Conservation (phyloP, 2,888 invertebrate genomes). For the Cheilosia vernalis region DNA sequence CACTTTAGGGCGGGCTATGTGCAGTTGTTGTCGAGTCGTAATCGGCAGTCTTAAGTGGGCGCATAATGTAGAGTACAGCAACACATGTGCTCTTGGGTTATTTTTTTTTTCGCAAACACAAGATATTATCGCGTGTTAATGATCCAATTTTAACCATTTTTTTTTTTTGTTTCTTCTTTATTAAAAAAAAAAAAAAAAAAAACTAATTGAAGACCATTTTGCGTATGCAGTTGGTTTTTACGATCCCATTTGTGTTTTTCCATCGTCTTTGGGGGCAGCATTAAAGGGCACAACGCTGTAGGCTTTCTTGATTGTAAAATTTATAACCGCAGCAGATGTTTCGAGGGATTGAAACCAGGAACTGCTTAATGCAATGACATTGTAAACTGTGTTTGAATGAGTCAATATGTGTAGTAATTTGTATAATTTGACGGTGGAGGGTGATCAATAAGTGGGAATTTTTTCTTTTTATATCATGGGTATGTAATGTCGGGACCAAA, state of each 20-base stretch:
- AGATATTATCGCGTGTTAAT: constrained; percentile 56
- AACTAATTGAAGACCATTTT: constrained; percentile 21
- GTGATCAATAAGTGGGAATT: too few species aligned
- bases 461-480: too few species aligned
- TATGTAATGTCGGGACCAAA: too few species aligned
- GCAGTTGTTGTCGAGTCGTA: background rate
- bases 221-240: constrained; percentile 7
- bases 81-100: background rate
- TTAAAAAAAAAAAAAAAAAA: constrained; percentile 1
- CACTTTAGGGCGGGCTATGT: constrained; percentile 25
- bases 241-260: background rate
- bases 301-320: background rate
- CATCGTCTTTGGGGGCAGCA: constrained; percentile 4
- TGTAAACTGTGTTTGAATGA: too few species aligned
- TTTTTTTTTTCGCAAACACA: background rate
- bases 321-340: constrained; percentile 41
- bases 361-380: background rate
- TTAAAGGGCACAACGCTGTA: constrained; percentile 15
- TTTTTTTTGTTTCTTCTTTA: constrained; percentile 5
- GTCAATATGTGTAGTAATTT: too few species aligned
- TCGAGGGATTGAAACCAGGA: background rate
- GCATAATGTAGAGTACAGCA: constrained; percentile 4
- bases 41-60: background rate
- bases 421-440: too few species aligned
- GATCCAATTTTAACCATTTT: constrained; percentile 10